phyloP scores from a whole-genome alignment of 2,888 invertebrate genomes.

The Himalopsyche anomala region DNA sequence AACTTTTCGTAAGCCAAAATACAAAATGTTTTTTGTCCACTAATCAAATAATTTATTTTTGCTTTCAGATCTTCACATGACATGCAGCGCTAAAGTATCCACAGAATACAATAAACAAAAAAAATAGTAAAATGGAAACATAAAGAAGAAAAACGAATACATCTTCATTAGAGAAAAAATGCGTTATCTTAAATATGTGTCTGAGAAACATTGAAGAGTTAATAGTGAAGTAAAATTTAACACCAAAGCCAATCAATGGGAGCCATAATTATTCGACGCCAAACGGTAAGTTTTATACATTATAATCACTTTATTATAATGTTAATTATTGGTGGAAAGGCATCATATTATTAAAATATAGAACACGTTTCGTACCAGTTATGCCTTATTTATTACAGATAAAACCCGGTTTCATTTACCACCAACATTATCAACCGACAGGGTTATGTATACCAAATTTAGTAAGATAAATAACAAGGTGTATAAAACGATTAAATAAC shows the following conservation, averaged over 20 bases:
- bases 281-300: background rate
- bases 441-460: too few relatives aligned
- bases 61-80: background rate
- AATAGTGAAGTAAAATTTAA: background rate
- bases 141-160: background rate
- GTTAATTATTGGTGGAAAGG: too few relatives aligned
- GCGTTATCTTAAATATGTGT: slow-evolving; percentile 30
- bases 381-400: too few relatives aligned
- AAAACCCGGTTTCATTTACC: too few relatives aligned
- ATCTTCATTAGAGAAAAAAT: background rate
- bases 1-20: too few relatives aligned
- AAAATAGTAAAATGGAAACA: background rate
- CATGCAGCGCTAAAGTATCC: slow-evolving; percentile 4
- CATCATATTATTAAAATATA: too few relatives aligned
- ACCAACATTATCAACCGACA: too few relatives aligned
- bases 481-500: too few relatives aligned
- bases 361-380: too few relatives aligned
- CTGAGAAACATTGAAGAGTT: slow-evolving; percentile 15
- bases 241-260: slow-evolving; percentile 16
- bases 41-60: background rate
- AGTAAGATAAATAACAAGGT: too few relatives aligned
- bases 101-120: background rate
- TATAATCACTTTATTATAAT: too few relatives aligned
- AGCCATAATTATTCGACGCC: slow-evolving; percentile 23
- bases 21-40: too few relatives aligned